phyloP scores from a whole-genome alignment of 2,797 vertebrate species.

The Fistularia commersonii region DNA sequence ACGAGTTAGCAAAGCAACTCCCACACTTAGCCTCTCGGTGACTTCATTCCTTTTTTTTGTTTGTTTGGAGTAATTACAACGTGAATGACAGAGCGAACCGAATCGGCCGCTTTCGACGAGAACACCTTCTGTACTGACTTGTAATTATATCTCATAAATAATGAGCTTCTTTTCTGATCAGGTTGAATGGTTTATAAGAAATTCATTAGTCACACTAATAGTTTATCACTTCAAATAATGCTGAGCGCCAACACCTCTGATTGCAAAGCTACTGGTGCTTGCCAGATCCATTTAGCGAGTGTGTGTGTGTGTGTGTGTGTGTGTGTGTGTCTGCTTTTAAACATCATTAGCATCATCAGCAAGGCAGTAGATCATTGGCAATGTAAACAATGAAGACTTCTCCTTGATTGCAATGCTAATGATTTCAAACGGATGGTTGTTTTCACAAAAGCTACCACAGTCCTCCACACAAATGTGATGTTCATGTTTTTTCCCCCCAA shows the following conservation, averaged over 20 bases:
- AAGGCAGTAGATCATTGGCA: slow-evolving; percentile 12
- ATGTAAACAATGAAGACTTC: slow-evolving; percentile 12
- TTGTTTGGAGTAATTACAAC: too few relatives aligned
- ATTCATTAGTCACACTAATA: slow-evolving; percentile 33
- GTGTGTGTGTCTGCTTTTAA: not conserved
- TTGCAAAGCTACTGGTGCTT: slow-evolving; percentile 35
- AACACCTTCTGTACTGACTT: not conserved
- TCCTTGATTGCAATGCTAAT: slow-evolving; percentile 8
- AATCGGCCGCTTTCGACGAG: not conserved
- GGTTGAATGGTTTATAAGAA: slow-evolving; percentile 19
- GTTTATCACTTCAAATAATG: slow-evolving; percentile 18
- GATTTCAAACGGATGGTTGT: slow-evolving; percentile 21
- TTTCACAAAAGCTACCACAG: slow-evolving; percentile 8
- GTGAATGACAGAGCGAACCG: not conserved
- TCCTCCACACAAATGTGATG: slow-evolving; percentile 17
- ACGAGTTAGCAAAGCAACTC: too few relatives aligned
- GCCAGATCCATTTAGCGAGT: slow-evolving; percentile 4
- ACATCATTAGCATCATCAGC: slow-evolving; percentile 1
- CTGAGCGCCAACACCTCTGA: slow-evolving; percentile 6
- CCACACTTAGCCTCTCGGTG: not conserved
- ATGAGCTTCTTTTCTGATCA: not conserved
- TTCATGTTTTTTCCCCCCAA: slow-evolving; percentile 1
- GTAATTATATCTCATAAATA: not conserved
- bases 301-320: too few relatives aligned
- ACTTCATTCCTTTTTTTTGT: not conserved